Conservation (phyloP, 2,888 invertebrate genomes). For the Timema podura region DNA sequence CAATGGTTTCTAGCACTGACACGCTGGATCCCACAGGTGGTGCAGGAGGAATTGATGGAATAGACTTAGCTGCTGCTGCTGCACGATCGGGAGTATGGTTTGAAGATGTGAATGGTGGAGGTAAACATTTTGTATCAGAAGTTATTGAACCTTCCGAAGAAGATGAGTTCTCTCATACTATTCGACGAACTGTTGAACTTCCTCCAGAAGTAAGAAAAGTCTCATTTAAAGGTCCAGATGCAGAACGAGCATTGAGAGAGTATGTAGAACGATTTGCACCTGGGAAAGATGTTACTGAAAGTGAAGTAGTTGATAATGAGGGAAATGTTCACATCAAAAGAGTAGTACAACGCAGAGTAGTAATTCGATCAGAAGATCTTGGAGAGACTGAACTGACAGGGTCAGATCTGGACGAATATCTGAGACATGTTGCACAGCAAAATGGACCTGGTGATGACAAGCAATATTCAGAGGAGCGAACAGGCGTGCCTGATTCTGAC, state of each 20-base stretch:
- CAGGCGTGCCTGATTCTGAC: conserved; percentile 24
- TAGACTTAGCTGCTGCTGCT: conserved; percentile 42
- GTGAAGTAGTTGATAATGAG: conserved; percentile 49
- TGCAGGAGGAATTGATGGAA: conserved; percentile 49
- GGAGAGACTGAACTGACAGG: conserved; percentile 25
- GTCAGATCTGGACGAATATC: conserved; percentile 28
- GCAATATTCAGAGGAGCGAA: conserved; percentile 22
- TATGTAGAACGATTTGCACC: conserved; percentile 51
- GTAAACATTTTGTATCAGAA: conserved; percentile 49
- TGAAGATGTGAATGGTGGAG: conserved; percentile 43
- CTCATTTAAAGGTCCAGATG: conserved; percentile 52
- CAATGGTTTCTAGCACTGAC: conserved; percentile 74
- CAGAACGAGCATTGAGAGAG: conserved; percentile 48
- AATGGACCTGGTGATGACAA: conserved; percentile 13
- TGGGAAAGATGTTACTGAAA: conserved; percentile 51
- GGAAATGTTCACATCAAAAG: conserved; percentile 53
- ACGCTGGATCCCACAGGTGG: conserved; percentile 59
- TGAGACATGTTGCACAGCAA: conserved; percentile 22
- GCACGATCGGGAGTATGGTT: conserved; percentile 49
- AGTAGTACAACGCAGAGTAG: conserved; percentile 48
- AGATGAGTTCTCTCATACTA: conserved; percentile 46
- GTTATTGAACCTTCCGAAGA: conserved; percentile 47
- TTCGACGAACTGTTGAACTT: conserved; percentile 49
- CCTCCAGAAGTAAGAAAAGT: conserved; percentile 51
- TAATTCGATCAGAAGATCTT: conserved; percentile 42